A percentile compares a stretch with the other conserved stretches of the same genome.
Conservation (phyloP, 2,888 invertebrate genomes). For the Eumerus sabulonum region DNA sequence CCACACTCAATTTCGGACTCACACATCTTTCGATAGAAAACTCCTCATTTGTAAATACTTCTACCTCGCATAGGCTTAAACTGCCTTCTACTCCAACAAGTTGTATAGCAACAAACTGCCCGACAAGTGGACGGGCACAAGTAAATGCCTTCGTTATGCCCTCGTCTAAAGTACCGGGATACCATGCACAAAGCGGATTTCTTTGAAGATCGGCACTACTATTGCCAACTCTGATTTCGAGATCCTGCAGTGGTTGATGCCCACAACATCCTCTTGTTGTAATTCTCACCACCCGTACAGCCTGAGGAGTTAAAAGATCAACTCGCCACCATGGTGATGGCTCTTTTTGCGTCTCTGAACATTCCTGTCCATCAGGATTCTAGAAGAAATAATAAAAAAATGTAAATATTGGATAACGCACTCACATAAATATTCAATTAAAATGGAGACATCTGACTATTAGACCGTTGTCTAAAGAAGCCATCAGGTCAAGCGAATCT, state of each 20-base stretch:
- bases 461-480: too few relatives aligned
- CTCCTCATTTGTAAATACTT: conserved; percentile 94
- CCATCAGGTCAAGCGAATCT: too few relatives aligned
- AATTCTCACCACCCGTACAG: conserved; percentile 91
- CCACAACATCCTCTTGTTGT: conserved; percentile 86
- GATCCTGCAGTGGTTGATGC: conserved; percentile 91
- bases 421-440: too few relatives aligned
- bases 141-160: conserved; percentile 94
- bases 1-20: conserved; percentile 86
- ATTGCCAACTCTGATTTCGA: conserved; percentile 94
- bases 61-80: conserved; percentile 93
- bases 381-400: conserved; percentile 78
- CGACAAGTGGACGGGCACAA: conserved; percentile 90
- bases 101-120: conserved; percentile 93
- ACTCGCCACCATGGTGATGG: conserved; percentile 97
- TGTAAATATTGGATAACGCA: too few relatives aligned
- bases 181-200: conserved; percentile 96
- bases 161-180: conserved; percentile 94
- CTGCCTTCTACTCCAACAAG: conserved; percentile 94
- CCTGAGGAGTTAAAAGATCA: conserved; percentile 90
- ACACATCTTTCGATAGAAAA: conserved; percentile 92
- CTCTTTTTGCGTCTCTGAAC: conserved; percentile 93
- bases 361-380: conserved; percentile 92
- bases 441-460: too few relatives aligned
- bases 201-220: conserved; percentile 91